These are phyloP conservation scores for Onychostruthus taczanowskii DNA, from an alignment of 2,113 vertebrate genomes.

Conservation along the genomic window DNA sequence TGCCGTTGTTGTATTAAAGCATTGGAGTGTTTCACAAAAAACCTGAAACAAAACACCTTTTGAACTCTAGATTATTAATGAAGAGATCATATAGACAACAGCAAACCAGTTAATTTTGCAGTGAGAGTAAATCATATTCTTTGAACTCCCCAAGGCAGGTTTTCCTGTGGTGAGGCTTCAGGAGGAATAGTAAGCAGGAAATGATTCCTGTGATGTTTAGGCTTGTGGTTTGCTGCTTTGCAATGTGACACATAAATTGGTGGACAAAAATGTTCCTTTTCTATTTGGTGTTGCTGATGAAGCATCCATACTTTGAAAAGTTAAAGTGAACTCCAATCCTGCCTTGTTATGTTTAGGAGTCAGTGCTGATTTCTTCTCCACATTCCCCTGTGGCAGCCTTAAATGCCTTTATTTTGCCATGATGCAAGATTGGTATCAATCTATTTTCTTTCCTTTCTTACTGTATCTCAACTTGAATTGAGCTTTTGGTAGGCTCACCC, in stretches of 20 bases:
- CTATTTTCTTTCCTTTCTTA: slow-evolving; percentile 37
- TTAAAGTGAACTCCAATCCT: not conserved
- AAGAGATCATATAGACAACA: not conserved
- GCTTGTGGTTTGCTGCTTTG: not conserved
- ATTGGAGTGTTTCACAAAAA: not conserved
- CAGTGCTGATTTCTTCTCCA: not conserved
- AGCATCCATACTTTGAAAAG: not conserved
- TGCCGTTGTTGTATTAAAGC: not conserved
- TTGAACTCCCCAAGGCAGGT: not conserved
- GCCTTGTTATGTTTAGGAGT: not conserved
- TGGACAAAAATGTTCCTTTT: not conserved
- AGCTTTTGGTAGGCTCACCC: slow-evolving; percentile 62
- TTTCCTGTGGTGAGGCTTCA: not conserved
- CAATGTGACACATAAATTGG: not conserved
- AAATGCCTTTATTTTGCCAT: slow-evolving; percentile 36
- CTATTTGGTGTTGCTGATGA: not conserved
- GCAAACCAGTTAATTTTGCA: not conserved
- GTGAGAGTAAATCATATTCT: not conserved
- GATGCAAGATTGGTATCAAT: slow-evolving; percentile 3
- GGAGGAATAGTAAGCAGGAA: not conserved
- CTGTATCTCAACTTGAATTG: slow-evolving; percentile 29
- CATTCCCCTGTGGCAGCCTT: not conserved
- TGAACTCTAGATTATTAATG: not conserved
- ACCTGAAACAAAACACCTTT: not conserved
- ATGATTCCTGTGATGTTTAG: not conserved